Base-by-base conservation (phyloP, 1,140 invertebrate genomes). In the Penaeus chinensis region DNA sequence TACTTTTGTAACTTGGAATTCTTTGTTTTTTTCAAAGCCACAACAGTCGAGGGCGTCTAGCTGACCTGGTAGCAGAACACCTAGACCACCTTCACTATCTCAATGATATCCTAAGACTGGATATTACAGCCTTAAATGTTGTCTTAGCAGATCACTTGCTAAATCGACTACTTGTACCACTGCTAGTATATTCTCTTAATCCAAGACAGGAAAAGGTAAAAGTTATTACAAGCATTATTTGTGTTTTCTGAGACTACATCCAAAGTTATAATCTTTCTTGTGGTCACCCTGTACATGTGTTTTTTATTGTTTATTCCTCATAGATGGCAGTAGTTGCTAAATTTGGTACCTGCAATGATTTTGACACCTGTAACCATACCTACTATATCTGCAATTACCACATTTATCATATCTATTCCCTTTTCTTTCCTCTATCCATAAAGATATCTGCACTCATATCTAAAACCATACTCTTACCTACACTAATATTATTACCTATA, bases 41-140 rank as follows among this genome's bases (percentile, higher is more conserved):
- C 84, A 93, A 98, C 94, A 92, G 97, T 95, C 92, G 97, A 95
- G 92, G 95, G 24, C 91, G 97, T 91, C 93, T 99, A 65, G 95
- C 97, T 22, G 98, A 99, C 93, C 93, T 99, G 78, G 98, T 99
- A 5, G 98, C 98, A 0, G 98, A 99, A 93, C 98, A 99, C 92
- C 93, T 99, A 69, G 98, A 99, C 92, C 97, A 99, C 92, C 93
- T 99, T 20, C 98, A 99, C 93, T 99, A 99, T 92, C 93, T 99
- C 37, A 99, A 99, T 91, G 99, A 99, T 91, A 99, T 99, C 91
- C 93, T 99, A 27, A 96, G 96, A 91, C 94, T 99, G 27, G 95
- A 98, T 91, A 98, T 99, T 91, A 95, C 96, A 62, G 96, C 97
- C 91, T 93, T 99, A 76, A 99, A 99, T 93, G 96, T 97, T 90